Evolutionary conservation across 2,888 invertebrate species (phyloP).

Genomic region (Archips crataeganus): DNA sequence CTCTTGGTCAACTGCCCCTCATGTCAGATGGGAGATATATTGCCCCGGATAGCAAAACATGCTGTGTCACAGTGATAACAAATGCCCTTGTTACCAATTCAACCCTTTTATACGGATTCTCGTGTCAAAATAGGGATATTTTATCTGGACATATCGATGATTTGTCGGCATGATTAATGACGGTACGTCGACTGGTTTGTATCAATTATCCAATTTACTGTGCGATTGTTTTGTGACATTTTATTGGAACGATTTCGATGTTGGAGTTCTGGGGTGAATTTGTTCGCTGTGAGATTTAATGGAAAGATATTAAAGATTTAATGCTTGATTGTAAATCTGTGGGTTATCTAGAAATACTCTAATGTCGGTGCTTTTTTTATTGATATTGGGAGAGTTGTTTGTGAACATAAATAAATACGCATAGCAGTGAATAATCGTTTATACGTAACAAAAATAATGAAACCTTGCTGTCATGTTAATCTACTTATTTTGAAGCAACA

Average conservation of each 20-base stretch:
- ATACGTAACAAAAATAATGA: no score
- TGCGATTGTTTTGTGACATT: constrained; percentile 61
- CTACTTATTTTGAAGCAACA: no score
- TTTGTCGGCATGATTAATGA: constrained; percentile 69
- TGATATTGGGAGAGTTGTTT: neutral
- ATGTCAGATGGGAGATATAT: constrained; percentile 62
- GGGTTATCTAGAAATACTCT: neutral
- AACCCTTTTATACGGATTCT: constrained; percentile 57
- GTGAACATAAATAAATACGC: neutral
- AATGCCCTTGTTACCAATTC: constrained; percentile 52
- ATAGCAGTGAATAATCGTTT: neutral
- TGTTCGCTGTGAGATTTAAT: neutral
- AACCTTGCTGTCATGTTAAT: neutral
- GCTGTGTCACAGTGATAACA: constrained; percentile 60
- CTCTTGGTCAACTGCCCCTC: constrained; percentile 50
- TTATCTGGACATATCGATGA: constrained; percentile 60
- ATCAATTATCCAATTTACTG: constrained; percentile 70
- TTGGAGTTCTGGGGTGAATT: constrained; percentile 45
- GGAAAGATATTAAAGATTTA: constrained; percentile 4
- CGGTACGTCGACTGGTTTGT: constrained; percentile 57
- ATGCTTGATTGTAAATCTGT: neutral
- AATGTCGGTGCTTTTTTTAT: neutral
- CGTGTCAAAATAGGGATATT: constrained; percentile 60
- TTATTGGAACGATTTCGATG: constrained; percentile 53
- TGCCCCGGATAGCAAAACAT: constrained; percentile 55